These are phyloP conservation scores for Meloidogyne exigua DNA, from an alignment of 1,140 invertebrate species.

Conservation along the genomic window DNA sequence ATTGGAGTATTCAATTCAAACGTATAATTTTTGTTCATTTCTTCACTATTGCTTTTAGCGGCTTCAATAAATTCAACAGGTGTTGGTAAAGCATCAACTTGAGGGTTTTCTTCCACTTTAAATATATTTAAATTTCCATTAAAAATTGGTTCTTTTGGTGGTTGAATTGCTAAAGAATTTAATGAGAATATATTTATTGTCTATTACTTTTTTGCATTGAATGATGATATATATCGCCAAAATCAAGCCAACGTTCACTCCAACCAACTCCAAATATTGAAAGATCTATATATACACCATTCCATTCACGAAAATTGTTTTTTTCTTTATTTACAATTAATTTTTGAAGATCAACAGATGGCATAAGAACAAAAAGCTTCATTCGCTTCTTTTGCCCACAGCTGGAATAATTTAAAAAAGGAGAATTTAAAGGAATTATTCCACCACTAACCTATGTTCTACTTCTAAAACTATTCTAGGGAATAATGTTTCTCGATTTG, in stretches of 20 bases:
- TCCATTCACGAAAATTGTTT: background rate
- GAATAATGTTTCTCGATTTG: background rate
- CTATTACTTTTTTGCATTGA: background rate
- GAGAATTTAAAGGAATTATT: background rate
- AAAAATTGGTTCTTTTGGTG: no score
- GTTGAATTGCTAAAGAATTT: background rate
- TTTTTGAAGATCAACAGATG: conserved; percentile 7
- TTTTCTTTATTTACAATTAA: background rate
- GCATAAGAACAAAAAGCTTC: conserved; percentile 10
- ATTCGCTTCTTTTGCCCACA: conserved; percentile 14
- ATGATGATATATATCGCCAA: background rate
- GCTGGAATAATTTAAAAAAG: background rate
- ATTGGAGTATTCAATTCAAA: background rate
- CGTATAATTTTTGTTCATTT: background rate
- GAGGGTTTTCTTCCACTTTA: background rate
- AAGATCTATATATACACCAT: conserved; percentile 5
- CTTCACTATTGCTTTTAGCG: background rate
- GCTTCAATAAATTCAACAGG: background rate
- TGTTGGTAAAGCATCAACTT: background rate
- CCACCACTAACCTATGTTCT: background rate
- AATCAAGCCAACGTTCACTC: conserved; percentile 10
- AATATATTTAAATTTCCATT: background rate
- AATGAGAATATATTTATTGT: background rate
- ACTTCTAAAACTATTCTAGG: conserved; percentile 6
- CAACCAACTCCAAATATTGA: conserved; percentile 1